phyloP scores from a whole-genome alignment of 2,113 vertebrate species.

The Ifrita kowaldi region DNA sequence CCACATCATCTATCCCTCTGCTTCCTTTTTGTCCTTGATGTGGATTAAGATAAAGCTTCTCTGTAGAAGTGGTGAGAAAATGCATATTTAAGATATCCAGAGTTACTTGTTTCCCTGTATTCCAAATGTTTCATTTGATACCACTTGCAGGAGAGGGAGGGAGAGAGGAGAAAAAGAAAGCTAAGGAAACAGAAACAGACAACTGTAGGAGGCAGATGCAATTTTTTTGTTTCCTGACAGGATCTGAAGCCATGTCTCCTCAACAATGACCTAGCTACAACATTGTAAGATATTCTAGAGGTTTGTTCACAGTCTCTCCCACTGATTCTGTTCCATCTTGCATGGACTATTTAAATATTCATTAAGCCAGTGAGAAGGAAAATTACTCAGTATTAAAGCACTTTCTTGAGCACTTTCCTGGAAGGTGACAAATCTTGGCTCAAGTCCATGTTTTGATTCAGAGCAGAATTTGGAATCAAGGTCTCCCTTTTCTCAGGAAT shows the following conservation, averaged over 20 bases:
- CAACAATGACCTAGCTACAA: background rate
- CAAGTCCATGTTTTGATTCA: background rate
- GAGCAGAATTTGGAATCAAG: background rate
- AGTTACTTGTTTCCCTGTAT: background rate
- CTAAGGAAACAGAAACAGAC: background rate
- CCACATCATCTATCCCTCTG: background rate
- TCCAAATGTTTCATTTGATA: background rate
- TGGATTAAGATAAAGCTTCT: background rate
- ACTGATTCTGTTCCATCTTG: background rate
- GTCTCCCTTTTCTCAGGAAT: background rate
- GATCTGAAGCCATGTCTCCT: background rate
- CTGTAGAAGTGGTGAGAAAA: background rate
- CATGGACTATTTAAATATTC: constrained; percentile 37
- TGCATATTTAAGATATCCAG: background rate
- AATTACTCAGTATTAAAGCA: constrained; percentile 24
- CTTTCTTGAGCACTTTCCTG: background rate
- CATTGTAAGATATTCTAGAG: background rate
- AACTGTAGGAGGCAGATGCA: background rate
- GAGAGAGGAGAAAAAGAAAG: background rate
- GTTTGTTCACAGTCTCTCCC: background rate
- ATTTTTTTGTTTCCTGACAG: background rate
- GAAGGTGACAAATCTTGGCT: constrained; percentile 27
- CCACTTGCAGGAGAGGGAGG: accelerated
- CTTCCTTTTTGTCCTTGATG: background rate
- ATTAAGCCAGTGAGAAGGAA: constrained; percentile 8